Evolutionary conservation across 2,113 vertebrate species (phyloP).

Genomic region (Sylvia atricapilla): DNA sequence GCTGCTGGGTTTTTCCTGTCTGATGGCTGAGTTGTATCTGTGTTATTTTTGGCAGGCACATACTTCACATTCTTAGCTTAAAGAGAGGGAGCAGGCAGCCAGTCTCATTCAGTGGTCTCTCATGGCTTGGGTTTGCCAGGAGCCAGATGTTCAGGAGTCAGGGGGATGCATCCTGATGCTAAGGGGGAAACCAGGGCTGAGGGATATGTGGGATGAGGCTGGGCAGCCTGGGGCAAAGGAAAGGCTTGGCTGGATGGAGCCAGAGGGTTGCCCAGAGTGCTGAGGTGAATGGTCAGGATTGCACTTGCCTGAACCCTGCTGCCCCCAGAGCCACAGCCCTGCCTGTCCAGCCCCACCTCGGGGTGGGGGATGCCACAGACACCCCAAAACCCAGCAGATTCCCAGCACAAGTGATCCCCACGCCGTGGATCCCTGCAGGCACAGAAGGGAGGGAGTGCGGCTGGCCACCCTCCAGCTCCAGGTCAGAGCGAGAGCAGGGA

Average conservation of each 20-base stretch:
- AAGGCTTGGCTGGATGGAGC: not conserved
- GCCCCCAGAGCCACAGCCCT: not conserved
- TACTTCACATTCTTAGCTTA: not conserved
- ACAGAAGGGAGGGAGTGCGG: not conserved
- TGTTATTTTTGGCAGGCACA: conserved; percentile 6
- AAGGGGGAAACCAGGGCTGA: accelerated
- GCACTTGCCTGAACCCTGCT: not conserved
- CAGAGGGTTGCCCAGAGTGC: not conserved
- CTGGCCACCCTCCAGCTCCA: not conserved
- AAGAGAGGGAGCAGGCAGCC: not conserved
- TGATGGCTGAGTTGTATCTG: not conserved
- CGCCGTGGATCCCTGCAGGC: not conserved
- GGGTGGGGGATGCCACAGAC: accelerated
- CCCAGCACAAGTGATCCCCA: not conserved
- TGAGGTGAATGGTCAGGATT: accelerated
- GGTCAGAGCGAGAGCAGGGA: not conserved
- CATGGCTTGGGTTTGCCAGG: not conserved
- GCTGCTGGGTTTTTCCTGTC: not conserved
- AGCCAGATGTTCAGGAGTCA: not conserved
- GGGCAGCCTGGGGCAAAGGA: not conserved
- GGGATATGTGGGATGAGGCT: accelerated
- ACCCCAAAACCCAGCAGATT: not conserved
- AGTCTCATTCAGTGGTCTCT: not conserved
- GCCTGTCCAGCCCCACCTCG: not conserved
- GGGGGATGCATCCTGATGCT: not conserved